Evolutionary conservation across 2,797 vertebrate species (phyloP).

Genomic region (Phalloptychus januarius): DNA sequence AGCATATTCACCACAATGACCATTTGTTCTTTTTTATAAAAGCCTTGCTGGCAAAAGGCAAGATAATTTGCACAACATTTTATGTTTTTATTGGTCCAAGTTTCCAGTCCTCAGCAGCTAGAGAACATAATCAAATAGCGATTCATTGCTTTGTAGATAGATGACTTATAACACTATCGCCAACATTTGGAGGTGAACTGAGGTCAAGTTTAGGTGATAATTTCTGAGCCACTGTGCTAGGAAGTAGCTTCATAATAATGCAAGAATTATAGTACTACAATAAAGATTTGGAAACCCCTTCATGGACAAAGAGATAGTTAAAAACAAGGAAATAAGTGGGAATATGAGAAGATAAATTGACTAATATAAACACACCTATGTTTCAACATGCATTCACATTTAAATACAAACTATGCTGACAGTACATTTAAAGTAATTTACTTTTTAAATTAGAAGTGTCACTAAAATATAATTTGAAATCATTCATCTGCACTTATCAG

Average conservation of each 20-base stretch:
- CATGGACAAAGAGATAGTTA: background rate
- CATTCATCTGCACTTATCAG: background rate
- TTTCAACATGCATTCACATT: background rate
- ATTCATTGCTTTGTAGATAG: constrained; percentile 27
- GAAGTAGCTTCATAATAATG: constrained; percentile 25
- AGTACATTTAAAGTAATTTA: too few relatives aligned
- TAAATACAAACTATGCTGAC: background rate
- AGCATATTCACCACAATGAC: background rate
- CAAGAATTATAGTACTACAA: constrained; percentile 23
- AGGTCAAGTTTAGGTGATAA: constrained; percentile 24
- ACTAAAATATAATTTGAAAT: background rate
- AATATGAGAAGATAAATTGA: background rate
- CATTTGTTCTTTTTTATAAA: background rate
- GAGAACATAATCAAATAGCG: constrained; percentile 33
- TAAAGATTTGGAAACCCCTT: constrained; percentile 28
- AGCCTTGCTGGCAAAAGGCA: constrained; percentile 1
- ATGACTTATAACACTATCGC: constrained; percentile 16
- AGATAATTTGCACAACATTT: background rate
- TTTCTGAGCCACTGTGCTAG: constrained; percentile 29
- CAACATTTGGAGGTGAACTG: constrained; percentile 18
- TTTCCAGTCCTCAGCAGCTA: constrained; percentile 46
- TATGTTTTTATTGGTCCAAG: constrained; percentile 52
- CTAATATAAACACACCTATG: background rate
- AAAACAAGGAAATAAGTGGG: background rate
- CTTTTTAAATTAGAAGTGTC: background rate